Conservation (phyloP, 37 sponge, comb jelly and placozoan genomes). For the Petrosia ficiformis region DNA sequence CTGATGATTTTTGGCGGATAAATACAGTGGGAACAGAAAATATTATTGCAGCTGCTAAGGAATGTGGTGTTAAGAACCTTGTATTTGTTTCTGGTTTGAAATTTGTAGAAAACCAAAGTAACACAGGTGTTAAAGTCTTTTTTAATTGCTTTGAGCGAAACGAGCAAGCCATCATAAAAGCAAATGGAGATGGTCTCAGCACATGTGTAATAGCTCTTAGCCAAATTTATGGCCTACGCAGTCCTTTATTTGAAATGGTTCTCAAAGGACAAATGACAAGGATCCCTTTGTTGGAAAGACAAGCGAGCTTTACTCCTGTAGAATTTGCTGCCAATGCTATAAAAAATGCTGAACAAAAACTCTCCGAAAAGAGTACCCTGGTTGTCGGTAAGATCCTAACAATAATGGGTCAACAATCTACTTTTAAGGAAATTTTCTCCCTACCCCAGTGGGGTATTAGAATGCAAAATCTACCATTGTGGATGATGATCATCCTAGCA, state of each 20-base stretch:
- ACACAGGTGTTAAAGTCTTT: constrained; percentile 17
- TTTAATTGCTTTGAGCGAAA: constrained; percentile 1
- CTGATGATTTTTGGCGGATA: constrained; percentile 37
- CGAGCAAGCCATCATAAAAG: constrained; percentile 16
- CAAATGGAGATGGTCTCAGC: constrained; percentile 33
- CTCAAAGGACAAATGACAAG: constrained; percentile 34
- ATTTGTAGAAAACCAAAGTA: not conserved
- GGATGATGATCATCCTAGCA: constrained; percentile 17
- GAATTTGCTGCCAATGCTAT: constrained; percentile 37
- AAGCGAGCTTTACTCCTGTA: constrained; percentile 29
- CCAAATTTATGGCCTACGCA: constrained; percentile 50
- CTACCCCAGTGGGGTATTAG: constrained; percentile 37
- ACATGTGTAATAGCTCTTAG: constrained; percentile 49
- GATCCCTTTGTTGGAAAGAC: constrained; percentile 16
- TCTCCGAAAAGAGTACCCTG: constrained; percentile 2
- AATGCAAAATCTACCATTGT: not conserved
- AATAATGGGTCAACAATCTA: constrained; percentile 49
- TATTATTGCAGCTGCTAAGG: constrained; percentile 38
- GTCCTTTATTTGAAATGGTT: constrained; percentile 12
- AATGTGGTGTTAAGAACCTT: constrained; percentile 52
- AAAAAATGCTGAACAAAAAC: constrained; percentile 40
- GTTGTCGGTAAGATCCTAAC: constrained; percentile 23
- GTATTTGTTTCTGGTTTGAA: constrained; percentile 31
- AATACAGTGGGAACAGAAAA: constrained; percentile 37
- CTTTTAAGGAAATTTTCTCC: constrained; percentile 28